Conservation (phyloP, 2,797 vertebrate genomes). For the Orientallactaga sibirica region DNA sequence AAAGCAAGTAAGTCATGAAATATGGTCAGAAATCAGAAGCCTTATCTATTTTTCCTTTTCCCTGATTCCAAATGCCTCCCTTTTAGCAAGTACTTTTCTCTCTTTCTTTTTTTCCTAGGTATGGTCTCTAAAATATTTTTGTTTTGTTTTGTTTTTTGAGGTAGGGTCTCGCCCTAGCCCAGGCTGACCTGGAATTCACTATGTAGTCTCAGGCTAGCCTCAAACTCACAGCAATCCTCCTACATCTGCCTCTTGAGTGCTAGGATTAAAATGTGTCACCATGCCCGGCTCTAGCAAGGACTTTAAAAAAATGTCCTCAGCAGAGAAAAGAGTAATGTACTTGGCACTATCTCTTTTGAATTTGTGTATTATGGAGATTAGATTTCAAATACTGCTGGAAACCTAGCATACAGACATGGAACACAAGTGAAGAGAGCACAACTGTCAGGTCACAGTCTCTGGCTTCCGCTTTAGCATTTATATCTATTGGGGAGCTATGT, state of each 20-base stretch:
- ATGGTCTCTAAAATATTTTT: no score
- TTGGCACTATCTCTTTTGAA: not conserved
- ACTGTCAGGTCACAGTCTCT: not conserved
- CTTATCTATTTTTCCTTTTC: not conserved
- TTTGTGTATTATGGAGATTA: not conserved
- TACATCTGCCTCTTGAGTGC: no score
- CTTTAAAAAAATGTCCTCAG: not conserved
- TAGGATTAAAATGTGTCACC: no score
- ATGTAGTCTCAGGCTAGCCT: no score
- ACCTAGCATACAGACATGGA: not conserved
- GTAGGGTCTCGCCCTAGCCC: no score
- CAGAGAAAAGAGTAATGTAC: not conserved
- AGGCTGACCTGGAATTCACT: no score
- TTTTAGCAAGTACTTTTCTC: conserved; percentile 12
- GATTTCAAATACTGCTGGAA: conserved; percentile 23
- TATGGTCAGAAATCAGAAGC: not conserved
- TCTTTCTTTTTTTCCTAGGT: no score
- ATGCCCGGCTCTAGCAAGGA: not conserved
- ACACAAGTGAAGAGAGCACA: not conserved
- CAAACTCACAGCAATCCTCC: no score
- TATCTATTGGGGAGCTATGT: not conserved
- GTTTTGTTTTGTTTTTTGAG: no score
- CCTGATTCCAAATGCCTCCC: not conserved
- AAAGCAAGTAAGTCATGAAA: conserved; percentile 5
- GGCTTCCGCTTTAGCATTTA: not conserved